Evolutionary conservation across 2,888 invertebrate species (phyloP).

Genomic region (Leptinotarsa peninsularis): DNA sequence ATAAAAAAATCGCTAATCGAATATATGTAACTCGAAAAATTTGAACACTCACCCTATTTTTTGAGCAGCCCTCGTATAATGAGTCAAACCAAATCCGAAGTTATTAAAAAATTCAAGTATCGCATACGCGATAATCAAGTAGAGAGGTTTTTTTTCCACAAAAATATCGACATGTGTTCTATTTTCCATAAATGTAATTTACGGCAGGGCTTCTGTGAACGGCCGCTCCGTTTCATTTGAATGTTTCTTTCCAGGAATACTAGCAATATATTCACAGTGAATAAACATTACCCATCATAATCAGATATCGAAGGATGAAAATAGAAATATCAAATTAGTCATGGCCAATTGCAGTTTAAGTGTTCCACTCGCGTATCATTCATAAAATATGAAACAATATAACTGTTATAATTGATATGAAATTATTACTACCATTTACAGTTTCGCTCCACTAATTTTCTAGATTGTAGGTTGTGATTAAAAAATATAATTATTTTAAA

Average conservation of each 20-base stretch:
- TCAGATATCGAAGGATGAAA: conserved; percentile 20
- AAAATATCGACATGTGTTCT: too few species aligned
- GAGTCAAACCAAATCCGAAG: too few species aligned
- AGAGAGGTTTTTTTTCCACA: too few species aligned
- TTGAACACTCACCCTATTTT: too few species aligned
- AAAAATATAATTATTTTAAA: too few species aligned
- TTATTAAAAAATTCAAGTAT: too few species aligned
- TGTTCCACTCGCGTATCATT: conserved; percentile 1
- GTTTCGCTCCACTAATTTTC: conserved; percentile 4
- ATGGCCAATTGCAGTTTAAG: conserved; percentile 19
- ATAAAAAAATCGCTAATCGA: too few species aligned
- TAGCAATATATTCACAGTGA: conserved; percentile 10
- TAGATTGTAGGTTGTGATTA: not conserved
- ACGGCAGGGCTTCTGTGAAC: not conserved
- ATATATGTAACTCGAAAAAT: too few species aligned
- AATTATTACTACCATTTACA: not conserved
- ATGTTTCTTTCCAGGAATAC: conserved; percentile 2
- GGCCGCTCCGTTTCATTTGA: not conserved
- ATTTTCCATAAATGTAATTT: not conserved
- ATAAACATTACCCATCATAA: conserved; percentile 6
- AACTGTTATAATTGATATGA: not conserved
- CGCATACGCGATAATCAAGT: too few species aligned
- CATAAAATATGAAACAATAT: not conserved
- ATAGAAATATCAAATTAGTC: conserved; percentile 22
- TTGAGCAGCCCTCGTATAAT: too few species aligned